Conservation (phyloP, 1,140 invertebrate species). For the Pentalonia nigronervosa region DNA sequence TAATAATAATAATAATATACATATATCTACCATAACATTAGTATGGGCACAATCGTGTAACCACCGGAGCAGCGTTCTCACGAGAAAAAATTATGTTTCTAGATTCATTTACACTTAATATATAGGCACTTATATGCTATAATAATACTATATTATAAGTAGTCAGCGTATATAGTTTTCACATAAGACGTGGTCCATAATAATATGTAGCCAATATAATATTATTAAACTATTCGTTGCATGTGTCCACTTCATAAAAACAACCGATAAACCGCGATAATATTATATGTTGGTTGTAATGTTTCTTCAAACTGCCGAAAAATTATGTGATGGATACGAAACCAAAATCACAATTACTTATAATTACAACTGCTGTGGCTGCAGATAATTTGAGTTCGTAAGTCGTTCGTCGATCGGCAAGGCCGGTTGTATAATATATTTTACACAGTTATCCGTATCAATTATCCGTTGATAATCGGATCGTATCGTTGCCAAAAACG, state of each 20-base stretch:
- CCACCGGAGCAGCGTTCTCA: not conserved
- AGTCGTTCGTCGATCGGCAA: not conserved
- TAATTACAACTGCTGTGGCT: no score
- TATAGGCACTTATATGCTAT: not conserved
- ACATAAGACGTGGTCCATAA: not conserved
- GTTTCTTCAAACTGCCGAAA: not conserved
- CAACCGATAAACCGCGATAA: not conserved
- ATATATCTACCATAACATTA: not conserved
- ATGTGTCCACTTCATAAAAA: not conserved
- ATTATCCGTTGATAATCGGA: not conserved
- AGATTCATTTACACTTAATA: not conserved
- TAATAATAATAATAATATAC: not conserved
- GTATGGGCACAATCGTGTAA: not conserved
- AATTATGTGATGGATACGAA: not conserved
- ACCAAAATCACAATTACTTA: not conserved
- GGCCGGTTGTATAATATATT: not conserved
- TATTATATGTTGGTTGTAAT: not conserved
- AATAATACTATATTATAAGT: not conserved
- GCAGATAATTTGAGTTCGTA: not conserved
- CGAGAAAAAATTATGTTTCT: not conserved
- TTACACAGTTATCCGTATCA: not conserved
- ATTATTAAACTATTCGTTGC: conserved; percentile 9
- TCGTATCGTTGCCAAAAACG: not conserved
- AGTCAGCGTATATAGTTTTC: not conserved
- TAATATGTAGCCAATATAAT: not conserved